Conservation (phyloP, 2,113 vertebrate genomes). For the Pelecanoides urinatrix region DNA sequence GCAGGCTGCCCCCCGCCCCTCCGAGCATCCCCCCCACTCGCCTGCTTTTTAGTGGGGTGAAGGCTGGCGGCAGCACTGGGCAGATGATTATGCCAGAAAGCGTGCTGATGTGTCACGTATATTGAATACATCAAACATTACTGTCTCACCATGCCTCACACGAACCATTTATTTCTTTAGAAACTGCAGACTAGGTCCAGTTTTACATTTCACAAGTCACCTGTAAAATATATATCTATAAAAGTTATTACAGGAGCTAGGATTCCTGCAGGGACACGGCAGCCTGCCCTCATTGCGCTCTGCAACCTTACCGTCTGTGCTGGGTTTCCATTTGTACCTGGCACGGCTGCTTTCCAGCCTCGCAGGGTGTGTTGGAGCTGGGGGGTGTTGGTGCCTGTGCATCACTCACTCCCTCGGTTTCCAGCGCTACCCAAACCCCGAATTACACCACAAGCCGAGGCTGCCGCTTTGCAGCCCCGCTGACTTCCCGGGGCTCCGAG, state of each 20-base stretch:
- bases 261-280: not conserved
- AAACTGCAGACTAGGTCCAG: conserved; percentile 3
- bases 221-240: conserved; percentile 5
- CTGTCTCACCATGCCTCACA: not conserved
- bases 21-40: fast-evolving
- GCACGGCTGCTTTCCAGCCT: not conserved
- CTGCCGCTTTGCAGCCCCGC: not conserved
- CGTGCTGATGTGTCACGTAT: not conserved
- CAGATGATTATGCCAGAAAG: not conserved
- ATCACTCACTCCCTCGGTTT: not conserved
- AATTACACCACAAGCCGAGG: not conserved
- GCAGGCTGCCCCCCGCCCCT: not conserved
- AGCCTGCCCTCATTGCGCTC: not conserved
- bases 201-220: not conserved
- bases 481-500: not conserved
- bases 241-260: not conserved
- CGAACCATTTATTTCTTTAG: conserved; percentile 26
- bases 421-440: not conserved
- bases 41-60: not conserved
- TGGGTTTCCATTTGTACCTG: not conserved
- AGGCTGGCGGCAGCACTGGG: not conserved
- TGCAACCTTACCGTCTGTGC: not conserved
- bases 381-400: fast-evolving
- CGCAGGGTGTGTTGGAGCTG: fast-evolving
- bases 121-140: not conserved